phyloP scores from a whole-genome alignment of 2,888 invertebrate genomes.

The Stegana nigrithorax region DNA sequence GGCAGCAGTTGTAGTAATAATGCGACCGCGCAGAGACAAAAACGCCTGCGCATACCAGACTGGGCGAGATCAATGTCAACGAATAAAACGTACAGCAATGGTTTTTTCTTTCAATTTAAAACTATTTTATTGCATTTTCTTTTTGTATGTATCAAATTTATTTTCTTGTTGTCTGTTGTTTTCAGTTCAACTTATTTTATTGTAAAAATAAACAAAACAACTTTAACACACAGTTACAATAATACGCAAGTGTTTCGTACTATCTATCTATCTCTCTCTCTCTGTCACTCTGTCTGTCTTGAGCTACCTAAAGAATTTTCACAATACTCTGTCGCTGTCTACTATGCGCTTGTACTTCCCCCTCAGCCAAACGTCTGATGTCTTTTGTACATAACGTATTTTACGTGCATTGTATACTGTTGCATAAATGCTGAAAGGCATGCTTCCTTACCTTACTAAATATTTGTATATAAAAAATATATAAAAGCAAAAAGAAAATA shows the following conservation, averaged over 20 bases:
- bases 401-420: not conserved
- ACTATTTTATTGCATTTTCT: slow-evolving; percentile 35
- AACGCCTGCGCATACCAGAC: slow-evolving; percentile 83
- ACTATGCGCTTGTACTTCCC: not conserved
- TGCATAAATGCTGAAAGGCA: not conserved
- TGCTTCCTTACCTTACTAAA: too few relatives aligned
- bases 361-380: not conserved
- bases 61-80: slow-evolving; percentile 81
- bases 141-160: slow-evolving; percentile 36
- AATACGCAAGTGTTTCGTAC: not conserved
- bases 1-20: slow-evolving; percentile 68
- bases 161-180: slow-evolving; percentile 38
- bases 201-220: not conserved
- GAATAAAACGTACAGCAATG: slow-evolving; percentile 70
- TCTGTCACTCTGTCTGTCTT: slow-evolving; percentile 26
- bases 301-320: slow-evolving; percentile 1
- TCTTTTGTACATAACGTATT: slow-evolving; percentile 12
- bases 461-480: too few relatives aligned
- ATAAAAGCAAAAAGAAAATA: too few relatives aligned
- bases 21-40: slow-evolving; percentile 75
- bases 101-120: slow-evolving; percentile 1
- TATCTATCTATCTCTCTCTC: not conserved
- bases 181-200: slow-evolving; percentile 27
- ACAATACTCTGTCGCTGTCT: slow-evolving; percentile 30
- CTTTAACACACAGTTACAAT: not conserved